phyloP scores from a whole-genome alignment of 2,888 invertebrate species.

The Epinotia ramella region DNA sequence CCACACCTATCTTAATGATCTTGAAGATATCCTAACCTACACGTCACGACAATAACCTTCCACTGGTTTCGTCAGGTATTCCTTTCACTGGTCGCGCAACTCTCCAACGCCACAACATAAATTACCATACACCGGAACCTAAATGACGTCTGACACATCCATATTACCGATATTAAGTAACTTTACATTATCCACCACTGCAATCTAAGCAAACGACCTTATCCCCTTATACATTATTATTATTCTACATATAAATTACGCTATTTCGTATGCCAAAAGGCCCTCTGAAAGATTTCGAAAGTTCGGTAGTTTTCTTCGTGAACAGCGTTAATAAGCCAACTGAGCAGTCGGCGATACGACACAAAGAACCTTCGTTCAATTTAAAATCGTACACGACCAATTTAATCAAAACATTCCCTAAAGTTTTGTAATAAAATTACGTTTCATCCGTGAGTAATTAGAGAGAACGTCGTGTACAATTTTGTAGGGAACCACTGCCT shows the following conservation, averaged over 20 bases:
- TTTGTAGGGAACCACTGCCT: conserved; percentile 48
- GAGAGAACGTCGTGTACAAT: conserved; percentile 34
- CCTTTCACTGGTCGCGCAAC: conserved; percentile 69
- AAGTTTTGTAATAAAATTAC: conserved; percentile 5
- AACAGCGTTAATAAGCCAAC: conserved; percentile 23
- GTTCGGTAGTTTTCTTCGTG: conserved; percentile 45
- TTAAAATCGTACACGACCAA: conserved; percentile 35
- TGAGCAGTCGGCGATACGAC: background rate
- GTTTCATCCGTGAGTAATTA: conserved; percentile 28
- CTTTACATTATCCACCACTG: conserved; percentile 79
- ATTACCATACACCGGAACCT: conserved; percentile 55
- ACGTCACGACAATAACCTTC: conserved; percentile 62
- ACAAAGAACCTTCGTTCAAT: conserved; percentile 1
- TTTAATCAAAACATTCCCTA: conserved; percentile 1
- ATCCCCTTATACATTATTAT: conserved; percentile 74
- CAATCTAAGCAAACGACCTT: conserved; percentile 74
- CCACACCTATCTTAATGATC: conserved; percentile 79
- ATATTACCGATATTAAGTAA: conserved; percentile 74
- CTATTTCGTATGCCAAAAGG: conserved; percentile 77
- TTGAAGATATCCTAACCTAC: conserved; percentile 73
- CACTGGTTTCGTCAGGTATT: conserved; percentile 63
- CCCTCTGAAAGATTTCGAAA: conserved; percentile 69
- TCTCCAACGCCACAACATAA: conserved; percentile 68
- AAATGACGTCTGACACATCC: conserved; percentile 68
- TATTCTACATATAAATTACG: conserved; percentile 74